A percentile compares a stretch with the other conserved stretches of the same genome.
Evolutionary conservation across 2,797 vertebrate genomes (phyloP).

Genomic region (Acanthurus lineatus): DNA sequence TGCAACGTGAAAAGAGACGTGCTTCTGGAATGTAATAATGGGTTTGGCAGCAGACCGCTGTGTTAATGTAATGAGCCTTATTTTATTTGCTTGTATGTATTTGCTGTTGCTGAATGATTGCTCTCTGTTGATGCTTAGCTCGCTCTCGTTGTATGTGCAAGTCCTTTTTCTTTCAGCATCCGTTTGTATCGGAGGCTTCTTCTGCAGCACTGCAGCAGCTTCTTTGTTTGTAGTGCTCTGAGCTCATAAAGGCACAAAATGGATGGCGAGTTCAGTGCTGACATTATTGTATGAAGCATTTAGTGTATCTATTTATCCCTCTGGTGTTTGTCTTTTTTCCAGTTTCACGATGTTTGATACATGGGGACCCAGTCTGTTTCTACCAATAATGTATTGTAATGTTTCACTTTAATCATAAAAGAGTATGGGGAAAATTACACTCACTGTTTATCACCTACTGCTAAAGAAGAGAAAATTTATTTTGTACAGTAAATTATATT

Average conservation of each 20-base stretch:
- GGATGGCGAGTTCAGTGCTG: constrained; percentile 42
- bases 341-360: constrained; percentile 49
- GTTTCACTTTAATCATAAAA: constrained; percentile 42
- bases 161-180: constrained; percentile 28
- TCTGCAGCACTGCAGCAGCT: constrained; percentile 26
- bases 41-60: constrained; percentile 47
- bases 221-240: constrained; percentile 50
- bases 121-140: constrained; percentile 38
- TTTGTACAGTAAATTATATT: constrained; percentile 67
- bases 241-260: constrained; percentile 39
- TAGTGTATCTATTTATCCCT: constrained; percentile 44
- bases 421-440: constrained; percentile 22
- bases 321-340: constrained; percentile 51
- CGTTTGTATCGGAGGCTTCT: constrained; percentile 24
- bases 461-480: constrained; percentile 32
- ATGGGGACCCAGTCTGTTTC: constrained; percentile 38
- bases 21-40: constrained; percentile 57
- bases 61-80: constrained; percentile 55
- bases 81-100: constrained; percentile 59
- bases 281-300: constrained; percentile 39
- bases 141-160: constrained; percentile 28
- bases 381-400: constrained; percentile 35
- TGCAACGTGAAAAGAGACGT: constrained; percentile 74
- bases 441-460: constrained; percentile 39
- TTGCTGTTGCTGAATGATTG: constrained; percentile 66